A percentile compares a stretch with the other conserved stretches of the same genome.
Evolutionary conservation across 2,113 vertebrate species (phyloP).

Genomic region (Motacilla alba): DNA sequence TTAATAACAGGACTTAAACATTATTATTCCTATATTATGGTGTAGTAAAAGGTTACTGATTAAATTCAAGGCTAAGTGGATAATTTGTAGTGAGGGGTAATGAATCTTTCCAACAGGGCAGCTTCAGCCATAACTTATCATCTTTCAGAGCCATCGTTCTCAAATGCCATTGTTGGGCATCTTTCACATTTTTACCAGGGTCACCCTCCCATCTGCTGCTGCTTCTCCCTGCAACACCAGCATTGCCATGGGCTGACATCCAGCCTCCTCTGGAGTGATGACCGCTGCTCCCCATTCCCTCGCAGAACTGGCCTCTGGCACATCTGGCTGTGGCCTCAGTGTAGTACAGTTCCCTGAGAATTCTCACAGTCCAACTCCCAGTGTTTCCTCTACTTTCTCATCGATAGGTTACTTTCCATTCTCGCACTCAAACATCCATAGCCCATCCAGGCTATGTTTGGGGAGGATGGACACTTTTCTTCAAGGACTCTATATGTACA

Average conservation of each 20-base stretch:
- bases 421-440: background rate
- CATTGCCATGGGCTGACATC: accelerated
- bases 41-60: background rate
- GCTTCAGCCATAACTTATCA: background rate
- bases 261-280: background rate
- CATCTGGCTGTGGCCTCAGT: background rate
- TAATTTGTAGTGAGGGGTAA: background rate
- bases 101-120: background rate
- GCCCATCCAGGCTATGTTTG: accelerated
- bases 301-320: background rate
- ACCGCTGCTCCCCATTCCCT: background rate
- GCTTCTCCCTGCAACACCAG: background rate
- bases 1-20: background rate
- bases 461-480: background rate
- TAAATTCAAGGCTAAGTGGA: background rate
- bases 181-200: background rate
- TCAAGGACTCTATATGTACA: accelerated
- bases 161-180: background rate
- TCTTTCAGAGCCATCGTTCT: background rate
- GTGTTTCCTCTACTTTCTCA: background rate
- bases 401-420: accelerated
- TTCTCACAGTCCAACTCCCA: accelerated
- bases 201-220: background rate
- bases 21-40: background rate
- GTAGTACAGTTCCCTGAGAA: background rate